Evolutionary conservation across 1,140 invertebrate genomes (phyloP), one percentile per base, ranked within the genome.

Genomic region (Drosophila tsacasi): DNA sequence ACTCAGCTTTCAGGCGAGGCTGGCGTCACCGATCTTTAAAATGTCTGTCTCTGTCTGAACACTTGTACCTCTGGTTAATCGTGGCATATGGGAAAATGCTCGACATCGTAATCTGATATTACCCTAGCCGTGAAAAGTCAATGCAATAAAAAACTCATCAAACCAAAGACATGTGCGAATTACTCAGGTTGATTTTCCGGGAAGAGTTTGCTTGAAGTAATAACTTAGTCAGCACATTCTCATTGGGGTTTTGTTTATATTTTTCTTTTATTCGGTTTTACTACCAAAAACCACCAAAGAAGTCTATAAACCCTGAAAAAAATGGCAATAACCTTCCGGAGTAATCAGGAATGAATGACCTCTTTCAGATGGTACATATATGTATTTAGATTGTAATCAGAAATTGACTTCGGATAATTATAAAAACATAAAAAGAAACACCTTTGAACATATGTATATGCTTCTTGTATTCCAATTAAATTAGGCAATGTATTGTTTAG

Each of bases 31-130:
- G 65, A n/a, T 42, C 17, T 42, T 23, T 6, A 3, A 49, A 25
- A 65, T 35, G 21, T 39, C 19, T 50, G 37, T 35, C 35, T 65
- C 13, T 50, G 44, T 68, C 19, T 42, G 60, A 40, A 32, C 46
- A 66, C 46, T 21, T 65, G 44, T 35, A 69, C 46, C 69, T 69
- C 19, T 27, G 21, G 23, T 23, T 25, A 52, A 69, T 69, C 67
- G 64, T 68, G 64, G 44, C 30, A 69, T 68, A 35, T 68, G 67
- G 50, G 37, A 39, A 68, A 17, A 10, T 39, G 17, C 46, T 27
- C 15, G 35, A 55, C 27, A 55, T 42, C 67, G 47, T 23, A 44
- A 17, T 19, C 32, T 49, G 65, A 49, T 37, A 39, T 44, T 32
- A 30, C 5, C 10, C 32, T 68, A 69, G 30, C 47, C 37, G 10